These are phyloP conservation scores for Lophius piscatorius DNA, from an alignment of 2,113 vertebrate species.

Conservation along the genomic window DNA sequence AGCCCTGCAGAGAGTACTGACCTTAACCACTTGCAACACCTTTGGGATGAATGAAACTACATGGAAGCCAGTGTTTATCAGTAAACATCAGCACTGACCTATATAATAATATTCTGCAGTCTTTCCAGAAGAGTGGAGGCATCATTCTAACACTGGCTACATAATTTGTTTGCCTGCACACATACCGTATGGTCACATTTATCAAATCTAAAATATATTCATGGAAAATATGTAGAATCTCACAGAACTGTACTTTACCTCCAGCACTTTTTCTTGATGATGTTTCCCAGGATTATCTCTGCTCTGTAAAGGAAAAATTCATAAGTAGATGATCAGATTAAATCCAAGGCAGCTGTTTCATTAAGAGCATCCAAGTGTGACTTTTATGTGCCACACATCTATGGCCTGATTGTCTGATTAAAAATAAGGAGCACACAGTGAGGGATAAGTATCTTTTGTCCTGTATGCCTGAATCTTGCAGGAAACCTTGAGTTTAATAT, in stretches of 20 bases:
- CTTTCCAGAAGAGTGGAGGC: background rate
- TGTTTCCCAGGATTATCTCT: slow-evolving; percentile 95
- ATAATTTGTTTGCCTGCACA: background rate
- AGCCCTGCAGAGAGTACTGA: background rate
- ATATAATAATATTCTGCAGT: background rate
- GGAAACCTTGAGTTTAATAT: slow-evolving; percentile 53
- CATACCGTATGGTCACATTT: too few relatives aligned
- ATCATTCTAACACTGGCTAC: background rate
- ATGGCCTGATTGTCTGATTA: slow-evolving; percentile 32
- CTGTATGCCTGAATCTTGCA: background rate
- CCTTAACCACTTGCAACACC: background rate
- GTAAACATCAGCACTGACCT: slow-evolving; percentile 13
- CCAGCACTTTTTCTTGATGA: slow-evolving; percentile 99
- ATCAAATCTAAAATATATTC: slow-evolving; percentile 15
- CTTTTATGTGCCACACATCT: slow-evolving; percentile 55
- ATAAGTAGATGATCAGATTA: slow-evolving; percentile 44
- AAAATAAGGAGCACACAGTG: slow-evolving; percentile 28
- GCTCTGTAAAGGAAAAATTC: slow-evolving; percentile 80
- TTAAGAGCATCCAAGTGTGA: slow-evolving; percentile 17
- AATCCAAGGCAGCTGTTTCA: slow-evolving; percentile 12
- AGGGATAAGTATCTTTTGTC: slow-evolving; percentile 1
- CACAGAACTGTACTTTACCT: slow-evolving; percentile 78
- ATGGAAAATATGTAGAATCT: slow-evolving; percentile 3
- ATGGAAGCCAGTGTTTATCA: slow-evolving; percentile 9
- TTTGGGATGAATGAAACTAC: background rate